phyloP scores from a whole-genome alignment of 2,888 invertebrate genomes.

The Plusia festucae region DNA sequence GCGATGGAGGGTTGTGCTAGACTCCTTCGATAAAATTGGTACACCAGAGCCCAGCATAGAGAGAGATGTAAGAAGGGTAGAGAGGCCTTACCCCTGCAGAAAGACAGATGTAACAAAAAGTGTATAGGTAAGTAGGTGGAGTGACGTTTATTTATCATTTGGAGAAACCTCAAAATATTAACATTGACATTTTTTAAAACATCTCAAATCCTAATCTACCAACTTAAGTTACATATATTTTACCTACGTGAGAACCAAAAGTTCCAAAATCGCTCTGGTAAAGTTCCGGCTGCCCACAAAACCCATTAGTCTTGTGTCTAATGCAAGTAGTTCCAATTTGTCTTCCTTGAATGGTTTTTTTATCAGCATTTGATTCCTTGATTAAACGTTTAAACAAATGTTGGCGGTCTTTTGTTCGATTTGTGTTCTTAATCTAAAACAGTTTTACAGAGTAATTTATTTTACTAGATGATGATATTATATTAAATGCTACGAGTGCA shows the following conservation, averaged over 20 bases:
- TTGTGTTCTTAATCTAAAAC: background rate
- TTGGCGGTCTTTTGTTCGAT: background rate
- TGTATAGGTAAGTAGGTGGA: no score
- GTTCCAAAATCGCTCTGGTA: conserved; percentile 4
- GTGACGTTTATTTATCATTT: no score
- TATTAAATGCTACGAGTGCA: no score
- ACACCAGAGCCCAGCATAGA: no score
- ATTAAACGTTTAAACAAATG: background rate
- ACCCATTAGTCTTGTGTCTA: conserved; percentile 4
- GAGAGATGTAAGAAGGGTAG: no score
- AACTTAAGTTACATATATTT: no score
- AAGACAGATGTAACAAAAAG: no score
- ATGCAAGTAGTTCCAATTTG: conserved; percentile 1
- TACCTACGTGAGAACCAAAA: conserved; percentile 1
- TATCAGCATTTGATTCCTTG: conserved; percentile 4
- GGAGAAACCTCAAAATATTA: no score
- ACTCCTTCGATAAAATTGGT: no score
- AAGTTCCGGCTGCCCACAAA: background rate
- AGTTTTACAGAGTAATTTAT: background rate
- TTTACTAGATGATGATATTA: no score
- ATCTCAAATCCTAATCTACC: background rate
- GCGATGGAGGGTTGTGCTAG: no score
- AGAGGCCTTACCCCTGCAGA: no score
- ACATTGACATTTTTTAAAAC: background rate
- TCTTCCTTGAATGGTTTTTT: background rate